These are phyloP conservation scores for Sus scrofa DNA, from an alignment of 2,113 vertebrate species.

Conservation along the genomic window DNA sequence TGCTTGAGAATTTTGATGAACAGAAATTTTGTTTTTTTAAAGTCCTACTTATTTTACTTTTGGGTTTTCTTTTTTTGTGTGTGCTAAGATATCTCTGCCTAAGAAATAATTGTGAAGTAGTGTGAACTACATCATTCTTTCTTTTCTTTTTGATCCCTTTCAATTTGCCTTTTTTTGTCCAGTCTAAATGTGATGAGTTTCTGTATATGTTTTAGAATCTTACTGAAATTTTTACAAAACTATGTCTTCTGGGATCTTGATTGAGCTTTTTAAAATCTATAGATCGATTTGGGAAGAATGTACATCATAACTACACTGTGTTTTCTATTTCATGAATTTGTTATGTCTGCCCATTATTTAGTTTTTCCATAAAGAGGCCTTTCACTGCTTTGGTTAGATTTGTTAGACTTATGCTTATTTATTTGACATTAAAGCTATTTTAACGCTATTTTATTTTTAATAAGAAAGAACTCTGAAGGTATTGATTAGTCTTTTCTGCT, in stretches of 20 bases:
- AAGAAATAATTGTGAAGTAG: background rate
- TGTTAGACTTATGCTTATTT: background rate
- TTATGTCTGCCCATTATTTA: background rate
- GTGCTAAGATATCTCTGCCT: background rate
- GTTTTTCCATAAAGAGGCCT: background rate
- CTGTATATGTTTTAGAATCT: background rate
- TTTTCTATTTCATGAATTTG: background rate
- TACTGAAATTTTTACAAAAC: background rate
- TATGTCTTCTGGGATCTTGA: background rate
- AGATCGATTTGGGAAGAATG: background rate
- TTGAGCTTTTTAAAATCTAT: background rate
- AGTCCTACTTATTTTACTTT: background rate
- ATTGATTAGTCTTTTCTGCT: background rate
- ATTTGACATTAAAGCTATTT: background rate
- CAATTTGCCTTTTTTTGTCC: background rate
- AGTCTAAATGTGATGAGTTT: background rate
- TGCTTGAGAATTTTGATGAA: background rate
- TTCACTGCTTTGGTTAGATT: background rate
- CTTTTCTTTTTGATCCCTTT: background rate
- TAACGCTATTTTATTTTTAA: background rate
- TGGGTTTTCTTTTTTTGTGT: background rate
- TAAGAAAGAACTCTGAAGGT: background rate
- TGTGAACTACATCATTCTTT: background rate
- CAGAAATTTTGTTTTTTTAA: background rate
- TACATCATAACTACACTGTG: background rate